Evolutionary conservation across 2,797 vertebrate genomes (phyloP).

Genomic region (Tenualosa ilisha): DNA sequence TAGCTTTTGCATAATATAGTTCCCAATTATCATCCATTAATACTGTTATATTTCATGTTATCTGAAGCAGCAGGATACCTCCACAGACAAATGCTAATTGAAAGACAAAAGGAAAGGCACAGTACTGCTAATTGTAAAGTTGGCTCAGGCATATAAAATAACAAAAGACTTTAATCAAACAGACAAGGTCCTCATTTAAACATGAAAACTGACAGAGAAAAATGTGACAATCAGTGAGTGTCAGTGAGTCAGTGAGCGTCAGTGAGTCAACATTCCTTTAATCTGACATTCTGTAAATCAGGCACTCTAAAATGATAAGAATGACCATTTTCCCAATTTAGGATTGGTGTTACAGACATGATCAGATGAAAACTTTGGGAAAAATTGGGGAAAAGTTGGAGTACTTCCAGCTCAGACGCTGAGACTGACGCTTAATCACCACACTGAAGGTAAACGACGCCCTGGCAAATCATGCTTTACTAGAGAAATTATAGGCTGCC

Average conservation of each 20-base stretch:
- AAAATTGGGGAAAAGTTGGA: neutral
- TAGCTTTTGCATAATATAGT: neutral
- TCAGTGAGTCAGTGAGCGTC: neutral
- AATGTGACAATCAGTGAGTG: neutral
- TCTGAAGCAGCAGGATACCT: neutral
- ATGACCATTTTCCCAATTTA: neutral
- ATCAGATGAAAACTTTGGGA: neutral
- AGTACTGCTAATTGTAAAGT: neutral
- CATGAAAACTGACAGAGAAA: neutral
- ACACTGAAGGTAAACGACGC: neutral
- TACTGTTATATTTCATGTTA: neutral
- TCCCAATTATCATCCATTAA: neutral
- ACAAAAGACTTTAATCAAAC: neutral
- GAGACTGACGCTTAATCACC: slow-evolving; percentile 4
- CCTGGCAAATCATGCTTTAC: neutral
- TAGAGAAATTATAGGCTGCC: neutral
- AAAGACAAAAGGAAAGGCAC: neutral
- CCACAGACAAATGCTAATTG: neutral
- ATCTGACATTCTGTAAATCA: neutral
- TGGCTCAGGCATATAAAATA: neutral
- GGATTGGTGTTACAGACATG: neutral
- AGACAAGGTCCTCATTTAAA: neutral
- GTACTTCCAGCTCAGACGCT: neutral
- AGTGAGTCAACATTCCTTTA: neutral
- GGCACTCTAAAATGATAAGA: neutral